Base-by-base conservation (phyloP, 2,888 invertebrate genomes). In the Scaptomyza polygonia region DNA sequence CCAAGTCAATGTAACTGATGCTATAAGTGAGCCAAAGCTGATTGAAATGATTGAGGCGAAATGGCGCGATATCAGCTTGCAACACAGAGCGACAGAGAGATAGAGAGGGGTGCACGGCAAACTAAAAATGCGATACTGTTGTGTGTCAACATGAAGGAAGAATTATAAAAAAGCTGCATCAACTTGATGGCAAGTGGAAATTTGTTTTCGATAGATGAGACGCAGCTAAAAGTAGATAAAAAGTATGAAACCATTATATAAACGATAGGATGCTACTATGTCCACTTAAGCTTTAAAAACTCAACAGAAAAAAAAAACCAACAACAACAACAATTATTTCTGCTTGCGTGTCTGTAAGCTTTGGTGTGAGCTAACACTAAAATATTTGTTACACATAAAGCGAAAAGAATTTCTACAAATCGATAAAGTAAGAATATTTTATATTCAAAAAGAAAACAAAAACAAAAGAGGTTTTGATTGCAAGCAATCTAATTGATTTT, bases 11-110 rank as follows among this genome's bases (percentile, higher is more conserved):
- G 87, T 81, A 73, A 76, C 78, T 71, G 72, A 73, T 75, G 79
- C 79, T 81, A 70, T 81, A 82, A 84, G 78, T 84, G 78, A 84
- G 79, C 67, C 82, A 84, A 86, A 83, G 87, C 87, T 87, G 85
- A 81, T 83, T 83, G 85, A 83, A 87, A 82, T 82, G 87, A 82
- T 82, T 82, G 82, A 85, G 85, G 74, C 73, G 75, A 86, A 82
- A 77, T 84, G 82, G 68, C 68, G 80, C 68, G 74, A 83, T 81
- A 86, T 76, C 77, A 67, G 57, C 67, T 36, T 36, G 40, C 53
- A 54, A 57, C 44, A 11, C 44, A 11, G 32, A 29, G 43, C 29
- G 14, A 34, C 11, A 29, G 7, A 40, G 16, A 34, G n/a, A 14
- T 9, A 32, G 16, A 8, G 5, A 7, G 12, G 12, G 27, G 39